A percentile compares a stretch with the other conserved stretches of the same genome.
phyloP scores from a whole-genome alignment of 2,113 vertebrate species.

The Coturnix japonica region DNA sequence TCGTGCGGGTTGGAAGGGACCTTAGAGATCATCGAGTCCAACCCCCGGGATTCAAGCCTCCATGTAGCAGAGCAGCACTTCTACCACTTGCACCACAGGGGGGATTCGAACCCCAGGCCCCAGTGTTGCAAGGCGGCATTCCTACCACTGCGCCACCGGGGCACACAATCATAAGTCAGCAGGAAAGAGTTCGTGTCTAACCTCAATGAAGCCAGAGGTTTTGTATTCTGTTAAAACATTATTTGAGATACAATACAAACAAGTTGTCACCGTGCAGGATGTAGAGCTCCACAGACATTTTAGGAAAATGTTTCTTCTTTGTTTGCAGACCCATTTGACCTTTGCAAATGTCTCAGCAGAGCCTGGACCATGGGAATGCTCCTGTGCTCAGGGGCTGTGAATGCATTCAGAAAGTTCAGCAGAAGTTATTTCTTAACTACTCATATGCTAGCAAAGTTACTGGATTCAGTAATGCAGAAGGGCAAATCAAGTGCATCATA shows the following conservation, averaged over 20 bases:
- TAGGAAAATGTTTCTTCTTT: not conserved
- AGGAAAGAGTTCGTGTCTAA: rapidly evolving
- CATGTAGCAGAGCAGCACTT: too few relatives aligned
- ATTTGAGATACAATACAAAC: not conserved
- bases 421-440: not conserved
- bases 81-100: too few relatives aligned
- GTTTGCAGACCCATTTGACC: not conserved
- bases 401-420: not conserved
- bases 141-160: too few relatives aligned
- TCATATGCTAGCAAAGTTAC: not conserved
- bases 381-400: not conserved
- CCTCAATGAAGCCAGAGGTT: not conserved
- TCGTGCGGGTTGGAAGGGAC: too few relatives aligned
- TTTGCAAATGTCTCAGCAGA: rapidly evolving
- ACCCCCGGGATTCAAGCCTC: too few relatives aligned
- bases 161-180: too few relatives aligned
- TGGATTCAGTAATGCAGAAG: not conserved
- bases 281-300: not conserved
- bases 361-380: not conserved
- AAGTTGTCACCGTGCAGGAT: not conserved
- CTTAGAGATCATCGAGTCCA: too few relatives aligned
- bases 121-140: too few relatives aligned
- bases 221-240: not conserved
- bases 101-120: too few relatives aligned
- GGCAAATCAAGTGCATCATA: not conserved